phyloP scores from a whole-genome alignment of 2,113 vertebrate genomes.

The Bujurquina vittata region DNA sequence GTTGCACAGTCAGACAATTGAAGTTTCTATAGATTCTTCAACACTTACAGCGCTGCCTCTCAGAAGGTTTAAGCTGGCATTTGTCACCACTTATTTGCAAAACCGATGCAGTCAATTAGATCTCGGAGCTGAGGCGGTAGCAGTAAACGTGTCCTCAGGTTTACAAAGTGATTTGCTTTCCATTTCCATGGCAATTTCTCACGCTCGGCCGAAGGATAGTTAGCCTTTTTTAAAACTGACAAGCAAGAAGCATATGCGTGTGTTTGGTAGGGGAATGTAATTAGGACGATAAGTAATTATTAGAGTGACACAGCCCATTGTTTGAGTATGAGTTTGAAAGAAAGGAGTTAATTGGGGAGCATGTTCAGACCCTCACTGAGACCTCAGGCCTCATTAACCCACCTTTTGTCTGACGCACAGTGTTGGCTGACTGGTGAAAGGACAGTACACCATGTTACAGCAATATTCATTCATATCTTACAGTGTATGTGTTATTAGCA shows the following conservation, averaged over 20 bases:
- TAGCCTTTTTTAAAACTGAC: neutral
- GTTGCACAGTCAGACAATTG: neutral
- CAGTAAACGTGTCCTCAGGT: neutral
- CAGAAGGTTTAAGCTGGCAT: neutral
- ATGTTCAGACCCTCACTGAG: constrained; percentile 28
- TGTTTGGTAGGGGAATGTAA: constrained; percentile 12
- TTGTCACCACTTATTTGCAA: neutral
- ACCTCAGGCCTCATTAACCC: constrained; percentile 41
- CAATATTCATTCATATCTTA: neutral
- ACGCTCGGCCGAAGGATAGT: neutral
- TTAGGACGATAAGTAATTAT: constrained; percentile 48
- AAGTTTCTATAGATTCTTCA: neutral
- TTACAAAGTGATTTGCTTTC: neutral
- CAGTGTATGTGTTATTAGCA: neutral
- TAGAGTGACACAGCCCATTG: constrained; percentile 12
- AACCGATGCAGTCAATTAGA: neutral
- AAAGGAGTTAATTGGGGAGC: constrained; percentile 45
- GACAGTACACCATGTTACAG: neutral
- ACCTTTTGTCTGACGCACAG: constrained; percentile 12
- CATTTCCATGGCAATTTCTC: neutral
- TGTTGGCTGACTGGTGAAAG: neutral
- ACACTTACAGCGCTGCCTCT: neutral
- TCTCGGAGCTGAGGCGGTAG: neutral
- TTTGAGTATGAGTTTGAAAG: constrained; percentile 3
- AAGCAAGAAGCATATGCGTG: neutral